Conservation (phyloP, 2,797 vertebrate species). For the Bucorvus abyssinicus region DNA sequence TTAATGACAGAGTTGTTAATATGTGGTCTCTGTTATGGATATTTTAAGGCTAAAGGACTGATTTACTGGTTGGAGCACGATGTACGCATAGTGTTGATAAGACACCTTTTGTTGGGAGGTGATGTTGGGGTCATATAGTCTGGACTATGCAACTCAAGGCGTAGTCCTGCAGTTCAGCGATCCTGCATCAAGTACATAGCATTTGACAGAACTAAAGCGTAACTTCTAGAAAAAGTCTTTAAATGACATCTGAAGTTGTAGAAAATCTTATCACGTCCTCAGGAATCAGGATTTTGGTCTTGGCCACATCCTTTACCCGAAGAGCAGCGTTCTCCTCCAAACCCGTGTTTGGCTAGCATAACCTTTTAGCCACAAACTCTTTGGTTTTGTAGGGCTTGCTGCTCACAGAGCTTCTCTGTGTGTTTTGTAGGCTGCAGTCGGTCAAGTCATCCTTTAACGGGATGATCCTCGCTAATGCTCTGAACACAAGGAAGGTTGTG, state of each 20-base stretch:
- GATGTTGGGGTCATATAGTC: rapidly evolving
- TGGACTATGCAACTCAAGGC: not conserved
- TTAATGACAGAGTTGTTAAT: not conserved
- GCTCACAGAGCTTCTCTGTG: not conserved
- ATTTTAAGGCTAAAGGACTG: not conserved
- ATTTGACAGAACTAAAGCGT: not conserved
- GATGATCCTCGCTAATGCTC: not conserved
- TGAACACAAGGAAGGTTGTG: not conserved
- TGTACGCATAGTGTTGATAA: not conserved
- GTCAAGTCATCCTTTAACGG: not conserved
- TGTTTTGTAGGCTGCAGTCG: not conserved
- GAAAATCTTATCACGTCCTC: not conserved
- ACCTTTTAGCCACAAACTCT: not conserved
- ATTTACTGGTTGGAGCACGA: not conserved
- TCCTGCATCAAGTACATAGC: not conserved
- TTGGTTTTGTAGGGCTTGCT: not conserved
- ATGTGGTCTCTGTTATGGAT: not conserved
- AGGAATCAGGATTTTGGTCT: not conserved
- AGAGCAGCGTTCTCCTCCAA: not conserved
- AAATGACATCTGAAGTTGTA: not conserved
- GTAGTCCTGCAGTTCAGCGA: not conserved
- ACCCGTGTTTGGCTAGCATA: not conserved
- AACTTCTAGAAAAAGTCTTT: not conserved
- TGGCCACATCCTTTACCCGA: not conserved
- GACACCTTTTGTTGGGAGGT: not conserved